These are phyloP conservation scores for Pterocles orientalis DNA, from an alignment of 2,113 vertebrate species.

Conservation along the genomic window DNA sequence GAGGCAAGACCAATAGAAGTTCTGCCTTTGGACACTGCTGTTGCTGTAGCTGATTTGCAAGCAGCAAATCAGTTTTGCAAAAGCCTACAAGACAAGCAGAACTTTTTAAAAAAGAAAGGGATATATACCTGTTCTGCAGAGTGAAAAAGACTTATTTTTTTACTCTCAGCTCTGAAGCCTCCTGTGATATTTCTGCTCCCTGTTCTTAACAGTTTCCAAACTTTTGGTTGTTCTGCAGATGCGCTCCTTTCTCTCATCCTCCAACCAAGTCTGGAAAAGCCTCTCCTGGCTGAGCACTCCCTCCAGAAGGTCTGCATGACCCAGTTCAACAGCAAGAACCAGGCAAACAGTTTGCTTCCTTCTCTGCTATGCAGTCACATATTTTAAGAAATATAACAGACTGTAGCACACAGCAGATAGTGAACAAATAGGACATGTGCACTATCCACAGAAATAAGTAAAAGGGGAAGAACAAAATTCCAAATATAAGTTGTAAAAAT, in stretches of 20 bases:
- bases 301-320: slow-evolving; percentile 11
- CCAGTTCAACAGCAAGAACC: neutral
- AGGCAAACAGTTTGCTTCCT: neutral
- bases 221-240: neutral
- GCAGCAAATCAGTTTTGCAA: neutral
- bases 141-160: neutral
- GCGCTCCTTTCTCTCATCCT: neutral
- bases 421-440: neutral
- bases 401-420: neutral
- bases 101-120: neutral
- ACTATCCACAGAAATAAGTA: neutral
- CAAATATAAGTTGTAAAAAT: neutral
- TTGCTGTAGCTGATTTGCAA: neutral
- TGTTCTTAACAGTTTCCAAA: slow-evolving; percentile 32
- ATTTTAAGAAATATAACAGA: neutral
- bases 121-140: neutral
- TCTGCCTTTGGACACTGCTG: neutral
- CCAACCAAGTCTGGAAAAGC: neutral
- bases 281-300: neutral
- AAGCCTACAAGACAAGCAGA: neutral
- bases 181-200: slow-evolving; percentile 20
- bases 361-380: neutral
- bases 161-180: neutral
- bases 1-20: neutral
- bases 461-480: neutral